phyloP scores from a whole-genome alignment of 2,888 invertebrate genomes.

The Hirtodrosophila histrioides region DNA sequence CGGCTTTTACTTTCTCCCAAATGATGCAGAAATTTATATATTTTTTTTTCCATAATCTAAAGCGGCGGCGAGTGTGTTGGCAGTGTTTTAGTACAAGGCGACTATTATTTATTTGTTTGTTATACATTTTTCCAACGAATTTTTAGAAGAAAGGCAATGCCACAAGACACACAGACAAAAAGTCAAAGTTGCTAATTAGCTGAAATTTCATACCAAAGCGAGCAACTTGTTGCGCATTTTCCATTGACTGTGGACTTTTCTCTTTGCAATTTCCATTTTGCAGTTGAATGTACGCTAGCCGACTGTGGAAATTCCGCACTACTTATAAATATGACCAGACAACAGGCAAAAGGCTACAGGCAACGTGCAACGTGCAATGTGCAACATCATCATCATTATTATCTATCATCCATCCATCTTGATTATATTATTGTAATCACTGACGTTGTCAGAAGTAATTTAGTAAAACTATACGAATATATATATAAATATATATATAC shows the following conservation, averaged over 20 bases:
- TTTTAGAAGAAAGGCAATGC: constrained; percentile 68
- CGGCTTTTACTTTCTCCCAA: constrained; percentile 81
- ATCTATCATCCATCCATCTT: constrained; percentile 43
- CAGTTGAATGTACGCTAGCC: constrained; percentile 73
- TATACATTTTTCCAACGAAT: constrained; percentile 61
- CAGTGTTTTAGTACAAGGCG: constrained; percentile 16
- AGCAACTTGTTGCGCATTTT: constrained; percentile 61
- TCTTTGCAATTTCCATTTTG: constrained; percentile 53
- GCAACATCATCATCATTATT: constrained; percentile 13
- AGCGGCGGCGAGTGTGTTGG: constrained; percentile 29
- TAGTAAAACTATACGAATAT: constrained; percentile 44
- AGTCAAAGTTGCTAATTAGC: constrained; percentile 74
- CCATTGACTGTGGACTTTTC: constrained; percentile 55
- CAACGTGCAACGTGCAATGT: constrained; percentile 36
- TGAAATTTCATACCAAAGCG: constrained; percentile 41
- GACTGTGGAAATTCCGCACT: constrained; percentile 77
- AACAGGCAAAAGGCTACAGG: constrained; percentile 5
- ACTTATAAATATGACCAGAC: constrained; percentile 67
- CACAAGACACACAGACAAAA: constrained; percentile 45
- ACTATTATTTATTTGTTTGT: constrained; percentile 42
- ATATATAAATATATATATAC: constrained; percentile 7
- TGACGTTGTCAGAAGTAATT: constrained; percentile 76
- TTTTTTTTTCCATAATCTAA: constrained; percentile 40
- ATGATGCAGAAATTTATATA: constrained; percentile 60
- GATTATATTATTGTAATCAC: constrained; percentile 49